These are phyloP conservation scores for Trachythela sp. DNA, from an alignment of 64 coral and sea anemone species.

Conservation along the genomic window DNA sequence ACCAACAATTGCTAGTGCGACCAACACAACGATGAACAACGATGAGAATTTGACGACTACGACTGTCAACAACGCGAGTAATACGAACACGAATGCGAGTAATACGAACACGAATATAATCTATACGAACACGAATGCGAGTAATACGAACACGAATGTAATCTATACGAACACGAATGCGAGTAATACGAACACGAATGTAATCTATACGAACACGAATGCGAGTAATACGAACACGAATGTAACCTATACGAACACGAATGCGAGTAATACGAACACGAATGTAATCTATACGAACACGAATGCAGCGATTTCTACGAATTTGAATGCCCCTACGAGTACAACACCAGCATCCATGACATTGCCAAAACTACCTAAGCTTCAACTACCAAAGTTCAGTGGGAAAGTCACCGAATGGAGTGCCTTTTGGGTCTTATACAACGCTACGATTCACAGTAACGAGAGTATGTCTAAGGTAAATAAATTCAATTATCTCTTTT, in stretches of 20 bases:
- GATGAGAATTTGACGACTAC: slow-evolving; percentile 7
- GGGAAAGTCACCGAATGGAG: no score
- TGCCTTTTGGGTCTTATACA: slow-evolving; percentile 47
- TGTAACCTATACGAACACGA: no score
- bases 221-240: no score
- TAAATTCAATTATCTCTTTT: slow-evolving; percentile 37
- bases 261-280: no score
- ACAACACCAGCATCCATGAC: slow-evolving; percentile 9
- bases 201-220: no score
- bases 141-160: no score
- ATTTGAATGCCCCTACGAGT: not conserved
- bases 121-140: not conserved
- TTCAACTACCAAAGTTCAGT: slow-evolving; percentile 33
- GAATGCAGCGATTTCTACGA: not conserved
- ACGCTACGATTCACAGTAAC: slow-evolving; percentile 39
- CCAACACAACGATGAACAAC: not conserved
- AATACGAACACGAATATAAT: not conserved
- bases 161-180: no score
- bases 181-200: no score
- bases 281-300: no score
- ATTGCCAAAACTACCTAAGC: slow-evolving; percentile 47
- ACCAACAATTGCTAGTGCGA: not conserved
- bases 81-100: not conserved
- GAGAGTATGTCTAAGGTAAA: slow-evolving; percentile 18
- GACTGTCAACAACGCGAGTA: not conserved